A percentile compares a stretch with the other conserved stretches of the same genome.
Conservation (phyloP, 2,797 vertebrate species). For the Mus caroli region DNA sequence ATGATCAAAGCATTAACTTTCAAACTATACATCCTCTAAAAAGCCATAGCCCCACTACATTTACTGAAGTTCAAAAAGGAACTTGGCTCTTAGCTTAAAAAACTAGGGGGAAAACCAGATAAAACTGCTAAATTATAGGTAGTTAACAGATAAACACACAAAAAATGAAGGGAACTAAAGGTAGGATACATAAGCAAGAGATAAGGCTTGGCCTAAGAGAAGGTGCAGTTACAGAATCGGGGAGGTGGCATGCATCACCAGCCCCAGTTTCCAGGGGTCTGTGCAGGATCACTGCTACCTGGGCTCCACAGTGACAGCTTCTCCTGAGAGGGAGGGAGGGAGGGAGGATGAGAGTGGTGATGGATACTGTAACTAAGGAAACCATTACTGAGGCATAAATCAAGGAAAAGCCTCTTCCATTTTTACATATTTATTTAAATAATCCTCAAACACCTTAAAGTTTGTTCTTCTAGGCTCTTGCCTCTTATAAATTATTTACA, state of each 20-base stretch:
- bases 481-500: conserved; percentile 18
- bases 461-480: conserved; percentile 10
- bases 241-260: neutral
- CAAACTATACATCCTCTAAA: neutral
- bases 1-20: conserved; percentile 29
- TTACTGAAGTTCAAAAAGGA: conserved; percentile 6
- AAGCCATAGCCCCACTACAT: neutral
- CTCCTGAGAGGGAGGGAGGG: neutral
- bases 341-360: neutral
- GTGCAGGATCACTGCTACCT: no score
- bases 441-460: neutral
- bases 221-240: neutral
- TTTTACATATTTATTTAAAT: neutral
- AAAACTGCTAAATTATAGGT: conserved; percentile 4
- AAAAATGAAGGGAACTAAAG: neutral
- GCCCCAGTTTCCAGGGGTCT: neutral
- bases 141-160: conserved; percentile 5
- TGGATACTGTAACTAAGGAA: neutral
- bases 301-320: neutral
- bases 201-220: neutral
- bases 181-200: neutral
- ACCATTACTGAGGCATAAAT: neutral
- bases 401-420: neutral
- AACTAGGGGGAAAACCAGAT: neutral
- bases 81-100: neutral